Conservation (phyloP, 1,140 invertebrate genomes). For the Aphaenogaster floridana region DNA sequence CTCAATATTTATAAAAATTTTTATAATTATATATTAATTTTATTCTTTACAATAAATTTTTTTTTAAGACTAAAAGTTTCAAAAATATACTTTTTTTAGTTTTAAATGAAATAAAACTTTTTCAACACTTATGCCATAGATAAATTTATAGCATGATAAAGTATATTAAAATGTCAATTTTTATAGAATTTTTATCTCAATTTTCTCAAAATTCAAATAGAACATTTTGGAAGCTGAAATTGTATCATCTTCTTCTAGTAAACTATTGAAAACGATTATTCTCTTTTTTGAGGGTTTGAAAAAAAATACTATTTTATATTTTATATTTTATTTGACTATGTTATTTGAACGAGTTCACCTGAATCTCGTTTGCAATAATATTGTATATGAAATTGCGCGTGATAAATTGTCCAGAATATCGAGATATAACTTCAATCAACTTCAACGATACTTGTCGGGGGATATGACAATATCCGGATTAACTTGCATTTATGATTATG, state of each 20-base stretch:
- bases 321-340: neutral
- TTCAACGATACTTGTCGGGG: neutral
- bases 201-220: neutral
- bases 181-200: conserved; percentile 3
- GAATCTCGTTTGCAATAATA: neutral
- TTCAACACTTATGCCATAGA: neutral
- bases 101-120: neutral
- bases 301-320: neutral
- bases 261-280: neutral
- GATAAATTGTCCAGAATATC: conserved; percentile 1
- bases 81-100: neutral
- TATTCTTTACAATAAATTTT: neutral
- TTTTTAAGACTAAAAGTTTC: neutral
- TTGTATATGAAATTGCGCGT: neutral
- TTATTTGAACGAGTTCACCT: neutral
- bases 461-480: conserved; percentile 11
- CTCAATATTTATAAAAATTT: neutral
- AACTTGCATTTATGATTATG: conserved; percentile 15
- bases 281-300: neutral
- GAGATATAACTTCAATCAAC: conserved; percentile 2
- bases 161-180: neutral
- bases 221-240: neutral
- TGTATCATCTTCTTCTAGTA: neutral
- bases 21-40: neutral
- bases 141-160: neutral